Conservation (phyloP, 2,797 vertebrate species). For the Dipus sagitta region DNA sequence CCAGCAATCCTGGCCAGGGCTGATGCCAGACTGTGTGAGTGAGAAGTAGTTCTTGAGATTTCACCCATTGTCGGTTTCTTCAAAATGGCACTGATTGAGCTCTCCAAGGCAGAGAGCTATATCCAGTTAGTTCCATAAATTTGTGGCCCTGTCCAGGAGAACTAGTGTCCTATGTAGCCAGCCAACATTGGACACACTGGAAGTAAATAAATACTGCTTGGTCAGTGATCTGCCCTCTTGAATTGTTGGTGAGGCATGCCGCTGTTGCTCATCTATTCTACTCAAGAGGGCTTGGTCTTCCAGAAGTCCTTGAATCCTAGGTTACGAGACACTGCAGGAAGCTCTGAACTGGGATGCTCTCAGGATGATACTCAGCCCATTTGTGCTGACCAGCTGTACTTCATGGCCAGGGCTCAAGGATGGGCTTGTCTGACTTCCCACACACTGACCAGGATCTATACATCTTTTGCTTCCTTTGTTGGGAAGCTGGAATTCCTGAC, state of each 20-base stretch:
- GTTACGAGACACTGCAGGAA: not conserved
- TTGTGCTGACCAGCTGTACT: not conserved
- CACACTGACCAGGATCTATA: accelerated
- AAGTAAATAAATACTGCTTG: not conserved
- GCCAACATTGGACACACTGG: not conserved
- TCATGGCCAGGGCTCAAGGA: not conserved
- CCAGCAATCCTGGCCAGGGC: not conserved
- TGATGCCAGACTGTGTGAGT: too few species aligned
- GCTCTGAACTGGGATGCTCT: too few species aligned
- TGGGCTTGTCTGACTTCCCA: too few species aligned
- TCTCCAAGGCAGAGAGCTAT: not conserved
- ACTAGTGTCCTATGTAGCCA: not conserved
- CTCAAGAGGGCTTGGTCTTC: not conserved
- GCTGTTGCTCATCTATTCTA: not conserved
- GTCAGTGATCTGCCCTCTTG: too few species aligned
- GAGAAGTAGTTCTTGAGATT: too few species aligned
- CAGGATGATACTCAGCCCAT: not conserved
- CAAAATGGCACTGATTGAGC: not conserved
- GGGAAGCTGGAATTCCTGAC: not conserved
- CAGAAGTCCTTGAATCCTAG: not conserved
- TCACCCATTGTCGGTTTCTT: too few species aligned
- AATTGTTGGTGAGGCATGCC: not conserved
- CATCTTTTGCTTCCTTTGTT: not conserved
- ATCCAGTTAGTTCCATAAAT: not conserved
- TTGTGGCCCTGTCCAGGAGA: not conserved